phyloP scores from a whole-genome alignment of 2,888 invertebrate genomes.

The Trimorus sp. region DNA sequence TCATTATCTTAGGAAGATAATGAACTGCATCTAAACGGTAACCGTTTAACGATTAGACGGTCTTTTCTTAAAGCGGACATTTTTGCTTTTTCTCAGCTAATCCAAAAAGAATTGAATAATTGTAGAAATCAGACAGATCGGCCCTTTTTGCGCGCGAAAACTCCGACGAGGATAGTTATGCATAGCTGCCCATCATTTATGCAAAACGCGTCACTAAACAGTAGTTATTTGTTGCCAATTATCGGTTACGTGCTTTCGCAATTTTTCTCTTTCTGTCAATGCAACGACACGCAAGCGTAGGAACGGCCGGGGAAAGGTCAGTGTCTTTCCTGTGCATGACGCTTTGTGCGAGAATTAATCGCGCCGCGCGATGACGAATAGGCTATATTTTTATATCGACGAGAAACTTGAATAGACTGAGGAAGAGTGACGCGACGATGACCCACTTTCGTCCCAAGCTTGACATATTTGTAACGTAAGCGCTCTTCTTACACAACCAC shows the following conservation, averaged over 20 bases:
- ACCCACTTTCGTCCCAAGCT: constrained; percentile 47
- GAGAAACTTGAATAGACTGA: constrained; percentile 54
- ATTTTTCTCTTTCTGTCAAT: constrained; percentile 1
- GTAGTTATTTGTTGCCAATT: constrained; percentile 22
- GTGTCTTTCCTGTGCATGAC: constrained; percentile 67
- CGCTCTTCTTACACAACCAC: constrained; percentile 30
- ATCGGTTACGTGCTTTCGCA: constrained; percentile 24
- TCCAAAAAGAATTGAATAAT: too few relatives aligned
- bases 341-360: constrained; percentile 57
- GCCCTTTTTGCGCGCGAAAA: too few relatives aligned
- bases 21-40: too few relatives aligned
- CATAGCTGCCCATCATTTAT: not conserved
- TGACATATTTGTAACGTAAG: constrained; percentile 56
- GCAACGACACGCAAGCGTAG: constrained; percentile 20
- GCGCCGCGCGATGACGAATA: constrained; percentile 55
- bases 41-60: too few relatives aligned
- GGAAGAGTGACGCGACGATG: constrained; percentile 45
- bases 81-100: too few relatives aligned
- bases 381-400: constrained; percentile 58
- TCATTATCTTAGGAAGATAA: too few relatives aligned
- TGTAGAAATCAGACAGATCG: too few relatives aligned
- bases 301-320: constrained; percentile 72
- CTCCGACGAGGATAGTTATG: not conserved
- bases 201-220: constrained; percentile 9
- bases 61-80: too few relatives aligned